Evolutionary conservation across 2,797 vertebrate genomes (phyloP).

Genomic region (Scolopax bukidnonensis): DNA sequence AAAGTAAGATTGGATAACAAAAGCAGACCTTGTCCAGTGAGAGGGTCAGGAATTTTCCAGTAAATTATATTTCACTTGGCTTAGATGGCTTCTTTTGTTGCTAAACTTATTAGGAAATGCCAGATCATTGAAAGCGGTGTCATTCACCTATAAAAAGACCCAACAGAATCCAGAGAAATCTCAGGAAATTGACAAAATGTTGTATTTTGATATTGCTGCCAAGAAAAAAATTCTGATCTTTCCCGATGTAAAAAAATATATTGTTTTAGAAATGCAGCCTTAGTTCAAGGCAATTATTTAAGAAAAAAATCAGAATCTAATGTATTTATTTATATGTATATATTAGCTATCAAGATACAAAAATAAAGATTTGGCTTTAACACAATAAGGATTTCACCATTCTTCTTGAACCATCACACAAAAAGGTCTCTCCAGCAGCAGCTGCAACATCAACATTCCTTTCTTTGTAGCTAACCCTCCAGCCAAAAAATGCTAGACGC

Average conservation of each 20-base stretch:
- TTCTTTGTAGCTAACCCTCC: slow-evolving; percentile 17
- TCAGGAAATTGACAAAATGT: neutral
- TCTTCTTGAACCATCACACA: neutral
- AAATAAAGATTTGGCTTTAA: neutral
- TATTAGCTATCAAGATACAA: neutral
- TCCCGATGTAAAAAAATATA: neutral
- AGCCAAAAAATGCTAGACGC: neutral
- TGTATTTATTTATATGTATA: no score
- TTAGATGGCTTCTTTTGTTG: neutral
- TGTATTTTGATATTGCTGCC: neutral
- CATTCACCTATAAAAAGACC: neutral
- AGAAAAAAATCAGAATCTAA: neutral
- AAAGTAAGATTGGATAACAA: slow-evolving; percentile 28
- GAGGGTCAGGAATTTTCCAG: neutral
- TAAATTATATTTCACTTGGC: neutral
- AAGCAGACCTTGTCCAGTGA: slow-evolving; percentile 28
- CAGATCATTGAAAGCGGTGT: neutral
- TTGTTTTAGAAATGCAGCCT: neutral
- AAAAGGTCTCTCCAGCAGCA: slow-evolving; percentile 36
- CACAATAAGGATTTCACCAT: neutral
- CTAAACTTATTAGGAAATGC: neutral
- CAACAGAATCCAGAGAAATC: neutral
- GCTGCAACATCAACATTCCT: slow-evolving; percentile 22
- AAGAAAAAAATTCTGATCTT: neutral
- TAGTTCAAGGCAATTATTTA: neutral